These are phyloP conservation scores for Coenonympha arcania DNA, from an alignment of 2,888 invertebrate genomes.

Conservation along the genomic window DNA sequence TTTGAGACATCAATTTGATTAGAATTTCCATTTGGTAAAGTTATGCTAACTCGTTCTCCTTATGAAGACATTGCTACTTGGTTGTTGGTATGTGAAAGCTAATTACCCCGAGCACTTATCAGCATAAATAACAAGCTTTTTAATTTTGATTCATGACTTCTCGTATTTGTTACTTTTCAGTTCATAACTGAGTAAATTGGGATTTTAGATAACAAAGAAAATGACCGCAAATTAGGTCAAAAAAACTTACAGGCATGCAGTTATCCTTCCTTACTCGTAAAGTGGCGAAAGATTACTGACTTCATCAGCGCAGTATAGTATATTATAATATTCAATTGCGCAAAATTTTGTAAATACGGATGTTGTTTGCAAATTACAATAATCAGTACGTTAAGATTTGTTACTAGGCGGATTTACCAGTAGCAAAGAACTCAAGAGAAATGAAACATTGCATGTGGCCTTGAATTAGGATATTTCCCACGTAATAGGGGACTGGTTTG, in stretches of 20 bases:
- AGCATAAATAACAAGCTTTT: not conserved
- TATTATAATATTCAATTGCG: not conserved
- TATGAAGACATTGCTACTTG: not conserved
- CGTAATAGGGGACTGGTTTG: slow-evolving; percentile 35
- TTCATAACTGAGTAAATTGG: no score
- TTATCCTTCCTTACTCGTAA: no score
- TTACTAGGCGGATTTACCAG: slow-evolving; percentile 7
- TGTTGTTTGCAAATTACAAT: not conserved
- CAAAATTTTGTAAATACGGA: not conserved
- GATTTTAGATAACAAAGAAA: no score
- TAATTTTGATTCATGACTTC: not conserved
- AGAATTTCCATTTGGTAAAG: slow-evolving; percentile 2
- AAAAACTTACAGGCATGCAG: no score
- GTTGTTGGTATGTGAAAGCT: not conserved
- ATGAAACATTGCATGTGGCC: slow-evolving; percentile 37
- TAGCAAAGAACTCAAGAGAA: slow-evolving; percentile 12
- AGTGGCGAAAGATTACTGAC: no score
- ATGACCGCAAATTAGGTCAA: no score
- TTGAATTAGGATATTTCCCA: slow-evolving; percentile 56
- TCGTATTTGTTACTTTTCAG: not conserved
- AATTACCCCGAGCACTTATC: not conserved
- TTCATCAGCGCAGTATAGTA: no score
- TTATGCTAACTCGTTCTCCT: not conserved
- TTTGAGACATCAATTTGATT: not conserved
- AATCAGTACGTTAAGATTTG: not conserved